Evolutionary conservation across 2,888 invertebrate genomes (phyloP), one percentile per base, ranked within the genome.

Genomic region (Arrhopalites spinosus): DNA sequence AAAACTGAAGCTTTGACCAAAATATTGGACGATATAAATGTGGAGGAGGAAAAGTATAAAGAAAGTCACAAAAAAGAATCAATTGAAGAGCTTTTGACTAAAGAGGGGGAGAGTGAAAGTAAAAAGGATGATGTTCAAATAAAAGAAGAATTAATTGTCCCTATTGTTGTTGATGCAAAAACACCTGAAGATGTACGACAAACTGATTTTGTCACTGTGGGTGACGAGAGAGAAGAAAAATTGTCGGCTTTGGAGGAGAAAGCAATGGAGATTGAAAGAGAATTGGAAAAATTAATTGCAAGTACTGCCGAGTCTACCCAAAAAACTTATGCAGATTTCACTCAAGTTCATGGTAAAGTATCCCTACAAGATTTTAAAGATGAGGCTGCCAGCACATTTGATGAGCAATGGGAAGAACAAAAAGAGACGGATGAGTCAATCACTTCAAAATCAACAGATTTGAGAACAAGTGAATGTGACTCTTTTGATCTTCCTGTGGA

Each of bases 191-290:
- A 72, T 29, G 43, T 23, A 5, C 36, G 63, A 27, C 59, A 71
- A 59, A 23, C 36, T 5, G 72, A 63, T n/a, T 72, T 25, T 20
- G 61, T 61, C 20, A 2, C 3, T 1, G 53, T 29, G 23, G 71
- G 71, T 27, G 74, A 68, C n/a, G 74, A 68, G 61, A 56, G 45
- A 27, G 68, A 74, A 56, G 68, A 74, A 20, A 72, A 72, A 29
- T 29, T 72, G 3, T 63, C 72, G 15, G 72, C 72, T 5, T 20
- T 72, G 25, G 72, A 72, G 15, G 72, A 64, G 15, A 72, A 72
- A 29, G 72, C 72, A 7, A 17, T 72, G 15, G 72, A 72, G 47
- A 72, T 72, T 43, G 72, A 72, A 20, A 23, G 23, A n/a, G 72
- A 72, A 25, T 27, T 72, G 20, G 45, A 72, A n/a, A 72, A 72